Evolutionary conservation across 2,797 vertebrate species (phyloP).

Genomic region (Distichodus sexfasciatus): DNA sequence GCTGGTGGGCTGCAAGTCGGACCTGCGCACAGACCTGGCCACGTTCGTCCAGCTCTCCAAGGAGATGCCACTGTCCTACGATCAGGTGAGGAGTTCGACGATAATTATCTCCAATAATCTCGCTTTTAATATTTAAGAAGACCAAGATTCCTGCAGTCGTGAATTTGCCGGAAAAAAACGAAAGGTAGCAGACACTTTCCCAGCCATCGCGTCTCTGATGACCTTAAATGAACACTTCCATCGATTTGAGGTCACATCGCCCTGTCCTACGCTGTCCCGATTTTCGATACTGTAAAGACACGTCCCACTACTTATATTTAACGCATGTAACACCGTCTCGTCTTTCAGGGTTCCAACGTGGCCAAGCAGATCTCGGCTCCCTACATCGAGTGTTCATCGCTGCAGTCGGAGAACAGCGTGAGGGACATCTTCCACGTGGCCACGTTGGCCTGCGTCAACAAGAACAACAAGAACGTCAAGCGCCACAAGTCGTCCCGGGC

Average conservation of each 20-base stretch:
- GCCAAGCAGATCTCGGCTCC: slow-evolving; percentile 87
- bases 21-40: slow-evolving; percentile 84
- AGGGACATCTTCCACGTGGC: slow-evolving; percentile 90
- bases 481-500: slow-evolving; percentile 83
- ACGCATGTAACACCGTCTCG: background rate
- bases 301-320: no score
- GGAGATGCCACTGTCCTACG: slow-evolving; percentile 83
- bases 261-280: no score
- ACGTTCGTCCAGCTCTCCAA: slow-evolving; percentile 84
- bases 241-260: no score
- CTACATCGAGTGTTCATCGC: slow-evolving; percentile 86
- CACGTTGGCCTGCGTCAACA: slow-evolving; percentile 86
- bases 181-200: no score
- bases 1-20: slow-evolving; percentile 86
- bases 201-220: no score
- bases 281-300: no score
- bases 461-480: slow-evolving; percentile 84
- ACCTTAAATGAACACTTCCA: no score
- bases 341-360: slow-evolving; percentile 80
- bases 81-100: slow-evolving; percentile 68
- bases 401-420: slow-evolving; percentile 88
- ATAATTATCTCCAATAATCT: background rate
- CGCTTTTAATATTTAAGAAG: no score
- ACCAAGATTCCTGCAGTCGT: no score
- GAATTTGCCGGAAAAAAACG: no score